Percentiles rank a stretch among this genome's conserved stretches.
Conservation (phyloP, 1,140 invertebrate species). For the Sogatella furcifera region DNA sequence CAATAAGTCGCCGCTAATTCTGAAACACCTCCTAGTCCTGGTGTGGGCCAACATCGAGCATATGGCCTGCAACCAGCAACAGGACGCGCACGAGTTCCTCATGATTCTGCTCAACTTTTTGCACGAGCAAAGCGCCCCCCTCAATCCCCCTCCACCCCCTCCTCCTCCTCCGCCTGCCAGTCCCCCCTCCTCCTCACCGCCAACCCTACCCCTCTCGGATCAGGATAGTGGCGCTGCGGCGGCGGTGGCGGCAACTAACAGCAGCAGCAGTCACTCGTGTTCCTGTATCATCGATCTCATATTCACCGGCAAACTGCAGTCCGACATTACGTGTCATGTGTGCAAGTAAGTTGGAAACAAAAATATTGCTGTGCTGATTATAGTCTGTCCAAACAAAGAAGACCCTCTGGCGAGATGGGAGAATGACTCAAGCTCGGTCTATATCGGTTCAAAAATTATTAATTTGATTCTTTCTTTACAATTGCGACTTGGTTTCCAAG, state of each 20-base stretch:
- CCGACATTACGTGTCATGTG: constrained; percentile 90
- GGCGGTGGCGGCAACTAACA: constrained; percentile 21
- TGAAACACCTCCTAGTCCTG: constrained; percentile 80
- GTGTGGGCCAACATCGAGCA: constrained; percentile 95
- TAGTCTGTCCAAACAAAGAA: too few relatives aligned
- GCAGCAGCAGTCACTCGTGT: constrained; percentile 70
- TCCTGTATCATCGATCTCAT: constrained; percentile 97
- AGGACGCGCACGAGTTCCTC: constrained; percentile 98
- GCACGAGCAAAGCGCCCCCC: constrained; percentile 60
- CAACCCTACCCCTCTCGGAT: not conserved
- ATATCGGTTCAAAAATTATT: too few relatives aligned
- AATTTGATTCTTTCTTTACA: too few relatives aligned
- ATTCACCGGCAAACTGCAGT: constrained; percentile 91
- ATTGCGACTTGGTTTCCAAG: too few relatives aligned
- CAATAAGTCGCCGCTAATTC: constrained; percentile 71
- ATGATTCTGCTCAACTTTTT: constrained; percentile 89
- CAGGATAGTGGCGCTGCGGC: constrained; percentile 13
- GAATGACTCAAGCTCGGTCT: too few relatives aligned
- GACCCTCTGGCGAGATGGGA: too few relatives aligned
- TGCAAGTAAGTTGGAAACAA: constrained; percentile 80
- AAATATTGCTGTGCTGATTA: too few relatives aligned
- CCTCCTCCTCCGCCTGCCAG: not conserved
- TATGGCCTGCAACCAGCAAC: constrained; percentile 92
- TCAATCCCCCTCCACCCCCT: constrained; percentile 16
- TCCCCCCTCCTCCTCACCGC: too few relatives aligned